phyloP scores from a whole-genome alignment of 2,888 invertebrate species.

The Tachina fera region DNA sequence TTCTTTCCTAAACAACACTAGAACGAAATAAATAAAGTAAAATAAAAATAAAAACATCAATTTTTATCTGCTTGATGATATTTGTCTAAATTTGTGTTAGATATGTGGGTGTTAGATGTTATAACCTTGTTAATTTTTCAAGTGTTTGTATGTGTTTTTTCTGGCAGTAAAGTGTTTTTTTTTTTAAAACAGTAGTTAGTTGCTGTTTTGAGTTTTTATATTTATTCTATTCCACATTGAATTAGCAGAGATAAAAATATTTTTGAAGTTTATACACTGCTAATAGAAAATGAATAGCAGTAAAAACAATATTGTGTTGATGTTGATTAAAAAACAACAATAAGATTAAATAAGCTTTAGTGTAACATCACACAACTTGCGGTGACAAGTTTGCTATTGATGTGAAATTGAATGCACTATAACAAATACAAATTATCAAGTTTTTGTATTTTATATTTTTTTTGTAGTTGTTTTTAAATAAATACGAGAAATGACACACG shows the following conservation, averaged over 20 bases:
- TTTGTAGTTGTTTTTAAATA: neutral
- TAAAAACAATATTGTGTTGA: conserved; percentile 32
- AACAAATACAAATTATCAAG: conserved; percentile 9
- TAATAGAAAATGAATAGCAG: neutral
- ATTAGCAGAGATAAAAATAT: conserved; percentile 22
- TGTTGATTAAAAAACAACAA: conserved; percentile 35
- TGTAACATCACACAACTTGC: conserved; percentile 37
- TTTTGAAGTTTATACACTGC: neutral
- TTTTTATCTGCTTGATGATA: neutral
- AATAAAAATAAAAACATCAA: neutral
- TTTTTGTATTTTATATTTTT: conserved; percentile 12
- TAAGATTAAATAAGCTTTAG: conserved; percentile 14
- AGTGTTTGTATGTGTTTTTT: neutral
- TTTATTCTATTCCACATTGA: neutral
- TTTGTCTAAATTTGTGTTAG: neutral
- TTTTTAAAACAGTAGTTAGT: neutral
- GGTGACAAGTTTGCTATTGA: conserved; percentile 4
- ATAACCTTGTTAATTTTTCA: neutral
- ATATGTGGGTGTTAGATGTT: neutral
- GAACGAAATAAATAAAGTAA: neutral
- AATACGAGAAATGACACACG: neutral
- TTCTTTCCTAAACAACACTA: neutral
- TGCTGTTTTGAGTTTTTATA: no score
- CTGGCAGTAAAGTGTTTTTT: neutral
- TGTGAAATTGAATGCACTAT: neutral